A percentile compares a stretch with the other conserved stretches of the same genome.
Evolutionary conservation across 2,888 invertebrate genomes (phyloP).

Genomic region (Lochmaea capreae): DNA sequence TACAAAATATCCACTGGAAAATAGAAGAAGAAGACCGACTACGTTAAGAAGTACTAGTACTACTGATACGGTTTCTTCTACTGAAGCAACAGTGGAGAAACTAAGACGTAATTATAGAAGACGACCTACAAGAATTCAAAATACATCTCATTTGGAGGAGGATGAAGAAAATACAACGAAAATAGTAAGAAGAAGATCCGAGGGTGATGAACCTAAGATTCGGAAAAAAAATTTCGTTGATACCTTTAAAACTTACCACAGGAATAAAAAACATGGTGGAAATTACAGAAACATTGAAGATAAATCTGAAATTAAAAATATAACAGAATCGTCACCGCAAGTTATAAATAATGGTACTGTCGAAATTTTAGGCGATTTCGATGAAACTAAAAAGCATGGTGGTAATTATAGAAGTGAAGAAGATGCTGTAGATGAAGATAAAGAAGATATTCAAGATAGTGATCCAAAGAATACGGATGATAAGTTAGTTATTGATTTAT

Average conservation of each 20-base stretch:
- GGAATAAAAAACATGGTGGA: constrained; percentile 49
- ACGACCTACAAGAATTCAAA: constrained; percentile 52
- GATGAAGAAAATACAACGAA: constrained; percentile 46
- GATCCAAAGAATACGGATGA: constrained; percentile 14
- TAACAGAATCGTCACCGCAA: neutral
- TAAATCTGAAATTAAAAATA: neutral
- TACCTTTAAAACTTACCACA: constrained; percentile 38
- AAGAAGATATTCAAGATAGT: constrained; percentile 9
- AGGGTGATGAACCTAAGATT: constrained; percentile 20
- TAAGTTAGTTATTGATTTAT: constrained; percentile 21
- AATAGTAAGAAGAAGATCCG: constrained; percentile 48
- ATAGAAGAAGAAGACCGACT: constrained; percentile 45
- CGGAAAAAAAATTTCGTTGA: constrained; percentile 24
- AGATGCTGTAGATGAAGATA: constrained; percentile 17
- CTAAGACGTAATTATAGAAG: constrained; percentile 56
- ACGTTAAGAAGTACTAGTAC: constrained; percentile 40
- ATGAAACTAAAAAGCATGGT: constrained; percentile 46
- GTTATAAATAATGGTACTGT: constrained; percentile 15
- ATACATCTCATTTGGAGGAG: constrained; percentile 42
- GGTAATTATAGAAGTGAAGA: constrained; percentile 39
- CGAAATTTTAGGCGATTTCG: constrained; percentile 43
- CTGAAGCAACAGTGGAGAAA: constrained; percentile 37
- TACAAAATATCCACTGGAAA: constrained; percentile 32
- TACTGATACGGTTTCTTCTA: constrained; percentile 14
- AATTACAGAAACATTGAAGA: constrained; percentile 45